These are phyloP conservation scores for Prionace glauca DNA, from an alignment of 2,797 vertebrate species.

Conservation along the genomic window DNA sequence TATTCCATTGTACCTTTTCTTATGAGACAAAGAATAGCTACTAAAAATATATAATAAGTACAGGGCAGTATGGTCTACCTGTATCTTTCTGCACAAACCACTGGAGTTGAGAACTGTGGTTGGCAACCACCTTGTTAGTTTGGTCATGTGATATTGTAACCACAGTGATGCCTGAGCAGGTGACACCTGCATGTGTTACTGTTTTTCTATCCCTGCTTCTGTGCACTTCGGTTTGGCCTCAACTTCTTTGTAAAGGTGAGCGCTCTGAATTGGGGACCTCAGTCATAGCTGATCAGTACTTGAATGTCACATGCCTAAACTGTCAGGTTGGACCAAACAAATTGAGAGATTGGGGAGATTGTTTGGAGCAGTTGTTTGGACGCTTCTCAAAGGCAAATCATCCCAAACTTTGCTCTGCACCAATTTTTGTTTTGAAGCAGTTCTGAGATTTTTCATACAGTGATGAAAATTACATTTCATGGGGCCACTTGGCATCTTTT, in stretches of 20 bases:
- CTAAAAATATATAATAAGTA: no score
- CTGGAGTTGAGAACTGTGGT: background rate
- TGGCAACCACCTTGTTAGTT: background rate
- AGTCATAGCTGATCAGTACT: background rate
- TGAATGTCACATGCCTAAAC: background rate
- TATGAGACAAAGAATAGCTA: no score
- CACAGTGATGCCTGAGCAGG: background rate
- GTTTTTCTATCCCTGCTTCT: background rate
- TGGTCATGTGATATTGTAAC: background rate
- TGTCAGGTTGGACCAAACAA: background rate
- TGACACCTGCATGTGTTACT: background rate
- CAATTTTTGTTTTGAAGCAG: background rate
- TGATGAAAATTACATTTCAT: background rate
- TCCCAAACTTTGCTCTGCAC: background rate
- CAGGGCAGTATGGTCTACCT: background rate
- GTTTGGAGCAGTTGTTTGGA: background rate
- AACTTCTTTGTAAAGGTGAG: background rate
- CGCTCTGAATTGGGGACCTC: background rate
- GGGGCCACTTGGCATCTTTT: background rate
- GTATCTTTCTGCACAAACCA: background rate
- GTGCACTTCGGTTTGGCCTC: background rate
- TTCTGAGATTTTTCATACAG: background rate
- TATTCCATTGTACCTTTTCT: background rate
- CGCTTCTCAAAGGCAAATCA: background rate
- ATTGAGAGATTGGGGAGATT: background rate